A percentile compares a stretch with the other conserved stretches of the same genome.
These are phyloP conservation scores for Melipona beecheii DNA, from an alignment of 2,888 invertebrate genomes.

Conservation along the genomic window DNA sequence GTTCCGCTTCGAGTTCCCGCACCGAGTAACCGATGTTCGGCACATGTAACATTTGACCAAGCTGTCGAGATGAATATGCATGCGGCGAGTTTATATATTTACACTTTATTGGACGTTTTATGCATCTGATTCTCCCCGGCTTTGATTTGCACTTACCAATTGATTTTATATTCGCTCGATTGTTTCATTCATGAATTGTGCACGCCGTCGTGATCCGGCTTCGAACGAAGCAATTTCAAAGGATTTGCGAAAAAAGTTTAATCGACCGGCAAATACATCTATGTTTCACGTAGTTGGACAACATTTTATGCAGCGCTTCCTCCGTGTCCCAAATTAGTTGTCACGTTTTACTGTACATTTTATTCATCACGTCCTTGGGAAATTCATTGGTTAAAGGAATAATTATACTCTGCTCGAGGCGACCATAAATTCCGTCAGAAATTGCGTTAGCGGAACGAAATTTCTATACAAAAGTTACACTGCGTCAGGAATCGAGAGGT, in stretches of 20 bases:
- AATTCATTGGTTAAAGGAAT: no score
- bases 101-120: not conserved
- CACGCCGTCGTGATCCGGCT: not conserved
- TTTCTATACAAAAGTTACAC: no score
- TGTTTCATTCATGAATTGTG: not conserved
- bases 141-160: not conserved
- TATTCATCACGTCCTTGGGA: no score
- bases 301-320: not conserved
- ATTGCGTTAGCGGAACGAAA: no score
- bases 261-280: not conserved
- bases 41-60: not conserved
- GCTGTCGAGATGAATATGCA: not conserved
- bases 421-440: no score
- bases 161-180: no score
- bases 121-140: not conserved
- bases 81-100: not conserved
- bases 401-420: no score
- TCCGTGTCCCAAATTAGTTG: no score
- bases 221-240: not conserved
- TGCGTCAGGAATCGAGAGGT: no score
- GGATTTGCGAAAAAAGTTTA: not conserved
- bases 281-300: no score
- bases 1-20: not conserved
- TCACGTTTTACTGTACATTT: no score
- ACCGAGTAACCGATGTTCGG: not conserved